Base-by-base conservation (phyloP, 2,797 vertebrate genomes). In the Parauchenoglanis punctatus region DNA sequence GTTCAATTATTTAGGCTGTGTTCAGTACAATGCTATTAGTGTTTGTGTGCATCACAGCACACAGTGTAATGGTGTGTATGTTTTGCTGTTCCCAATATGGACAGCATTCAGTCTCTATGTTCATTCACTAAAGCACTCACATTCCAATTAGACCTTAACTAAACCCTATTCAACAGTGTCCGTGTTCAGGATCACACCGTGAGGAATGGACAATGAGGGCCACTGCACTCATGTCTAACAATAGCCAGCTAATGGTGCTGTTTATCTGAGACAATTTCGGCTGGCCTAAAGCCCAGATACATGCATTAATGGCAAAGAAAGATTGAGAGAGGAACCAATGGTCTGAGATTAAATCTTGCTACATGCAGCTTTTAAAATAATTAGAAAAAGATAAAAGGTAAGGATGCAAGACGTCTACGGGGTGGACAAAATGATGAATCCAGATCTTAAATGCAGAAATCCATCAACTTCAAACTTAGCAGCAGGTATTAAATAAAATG, bases 171-270 rank as follows among this genome's bases (percentile, higher is more conserved):
- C 35, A 81, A 31, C 4, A 49, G 81, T 54, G 61, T 70, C 49
- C 5, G 5, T 76, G 31, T 67, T 61, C 18, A 58, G 52, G 31
- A 82, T 15, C n/a, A 85, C n/a, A 61, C 3, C n/a, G 28, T 40
- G n/a, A 83, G 23, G 83, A 88, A 85, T 86, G 72, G 70, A 86
- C 67, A 90, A 87, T 68, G 28, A 89, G 68, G 80, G 35, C 73
- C 52, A 88, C 61, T 85, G 86, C 83, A 87, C 83, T 85, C 49
- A 67, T 59, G 61, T 77, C 89, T 91, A 91, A 91, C 90, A 92
- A 91, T 89, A 91, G 89, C 84, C 56, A 59, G 54, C 86, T 91
- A 91, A 92, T 91, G 90, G 86, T 76, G 85, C 87, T 75, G 52
- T 61, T 88, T 91, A 91, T 91, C 89, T 86, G 84, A 78, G 78